phyloP scores from a whole-genome alignment of 2,888 invertebrate species.

The Busseola fusca region DNA sequence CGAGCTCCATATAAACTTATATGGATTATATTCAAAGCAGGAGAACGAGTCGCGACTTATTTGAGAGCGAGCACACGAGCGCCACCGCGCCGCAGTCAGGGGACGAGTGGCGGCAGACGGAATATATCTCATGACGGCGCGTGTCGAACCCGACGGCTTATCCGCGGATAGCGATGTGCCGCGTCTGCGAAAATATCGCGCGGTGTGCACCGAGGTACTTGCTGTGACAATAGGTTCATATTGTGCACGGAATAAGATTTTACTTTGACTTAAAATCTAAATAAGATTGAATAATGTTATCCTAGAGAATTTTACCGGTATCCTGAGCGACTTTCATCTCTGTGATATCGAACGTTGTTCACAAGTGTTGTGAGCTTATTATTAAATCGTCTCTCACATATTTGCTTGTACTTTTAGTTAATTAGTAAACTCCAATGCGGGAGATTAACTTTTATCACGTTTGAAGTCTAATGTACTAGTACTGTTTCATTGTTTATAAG shows the following conservation, averaged over 20 bases:
- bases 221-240: constrained; percentile 32
- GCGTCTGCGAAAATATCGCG: constrained; percentile 12
- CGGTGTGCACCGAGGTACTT: constrained; percentile 5
- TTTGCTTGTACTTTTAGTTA: constrained; percentile 7
- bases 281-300: constrained; percentile 17
- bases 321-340: background rate
- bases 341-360: constrained; percentile 1
- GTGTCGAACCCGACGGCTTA: constrained; percentile 21
- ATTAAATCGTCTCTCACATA: background rate
- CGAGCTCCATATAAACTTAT: constrained; percentile 9
- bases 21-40: constrained; percentile 34
- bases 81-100: constrained; percentile 18
- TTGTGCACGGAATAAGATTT: constrained; percentile 27
- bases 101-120: constrained; percentile 36
- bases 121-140: constrained; percentile 16
- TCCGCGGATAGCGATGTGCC: constrained; percentile 22
- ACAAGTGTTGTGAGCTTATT: background rate
- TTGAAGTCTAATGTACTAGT: constrained; percentile 1
- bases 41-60: constrained; percentile 31
- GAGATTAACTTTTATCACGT: constrained; percentile 9
- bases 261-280: constrained; percentile 25
- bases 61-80: constrained; percentile 20
- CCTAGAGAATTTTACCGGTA: background rate
- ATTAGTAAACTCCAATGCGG: constrained; percentile 10
- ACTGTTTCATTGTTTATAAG: background rate